phyloP scores from a whole-genome alignment of 2,888 invertebrate genomes.

The Stratiomys singularior region DNA sequence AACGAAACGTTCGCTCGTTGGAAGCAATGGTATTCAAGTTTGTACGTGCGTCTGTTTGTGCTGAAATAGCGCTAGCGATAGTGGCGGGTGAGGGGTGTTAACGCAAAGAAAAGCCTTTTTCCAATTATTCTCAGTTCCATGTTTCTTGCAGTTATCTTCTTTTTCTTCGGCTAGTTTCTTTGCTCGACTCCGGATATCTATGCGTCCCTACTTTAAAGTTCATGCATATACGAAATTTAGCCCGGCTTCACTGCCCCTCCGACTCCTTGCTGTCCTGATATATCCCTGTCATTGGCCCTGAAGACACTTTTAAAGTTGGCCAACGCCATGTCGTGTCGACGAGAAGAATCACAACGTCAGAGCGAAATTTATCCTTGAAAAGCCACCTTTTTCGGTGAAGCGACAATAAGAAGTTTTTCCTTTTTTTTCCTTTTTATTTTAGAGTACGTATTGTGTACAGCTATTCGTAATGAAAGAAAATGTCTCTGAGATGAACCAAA shows the following conservation, averaged over 20 bases:
- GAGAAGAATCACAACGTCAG: neutral
- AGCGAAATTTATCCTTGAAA: constrained; percentile 4
- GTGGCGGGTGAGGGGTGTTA: neutral
- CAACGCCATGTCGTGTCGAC: neutral
- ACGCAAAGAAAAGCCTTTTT: neutral
- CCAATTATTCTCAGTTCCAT: constrained; percentile 11
- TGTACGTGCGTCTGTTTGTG: neutral
- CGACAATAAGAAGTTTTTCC: neutral
- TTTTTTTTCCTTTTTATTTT: neutral
- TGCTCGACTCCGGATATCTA: neutral
- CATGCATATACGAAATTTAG: constrained; percentile 1
- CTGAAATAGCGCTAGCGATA: no score
- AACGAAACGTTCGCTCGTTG: constrained; percentile 2
- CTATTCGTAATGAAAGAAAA: neutral
- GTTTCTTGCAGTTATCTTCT: constrained; percentile 16
- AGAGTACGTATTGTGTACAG: neutral
- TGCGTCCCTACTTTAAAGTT: neutral
- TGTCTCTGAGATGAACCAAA: neutral
- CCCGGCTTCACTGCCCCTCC: no score
- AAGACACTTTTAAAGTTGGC: constrained; percentile 12
- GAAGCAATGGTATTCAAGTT: neutral
- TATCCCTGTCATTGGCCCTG: constrained; percentile 16
- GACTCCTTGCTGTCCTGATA: neutral
- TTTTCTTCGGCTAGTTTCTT: constrained; percentile 16
- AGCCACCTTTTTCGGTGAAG: constrained; percentile 21